Base-by-base conservation (phyloP, 2,888 invertebrate species). In the Caenorhabditis sinica region DNA sequence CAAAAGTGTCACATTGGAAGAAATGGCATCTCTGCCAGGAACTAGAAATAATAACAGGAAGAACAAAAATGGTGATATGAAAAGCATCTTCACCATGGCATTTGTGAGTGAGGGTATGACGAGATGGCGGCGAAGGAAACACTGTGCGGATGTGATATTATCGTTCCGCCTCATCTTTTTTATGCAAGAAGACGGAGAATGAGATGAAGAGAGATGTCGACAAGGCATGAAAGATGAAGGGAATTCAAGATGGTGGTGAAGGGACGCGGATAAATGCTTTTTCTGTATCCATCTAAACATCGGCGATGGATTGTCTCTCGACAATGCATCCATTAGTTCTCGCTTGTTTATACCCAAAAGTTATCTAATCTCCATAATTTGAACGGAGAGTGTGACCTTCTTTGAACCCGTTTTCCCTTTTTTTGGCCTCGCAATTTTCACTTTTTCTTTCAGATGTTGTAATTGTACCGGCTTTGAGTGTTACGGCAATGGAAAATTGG, bases 401-500 rank as follows among this genome's bases (percentile, higher is more conserved):
- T 74, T 80, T 56, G 58, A 71, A 80, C 80, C 58, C 63, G 80
- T 80, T 80, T 80, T 71, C 72, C 28, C 72, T 72, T 80, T 71
- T 77, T 72, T 56, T 65, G 28, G 25, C 30, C 45, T 71, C 43
- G 13, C 30, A 43, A 58, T 71, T 71, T 63, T 65, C 63, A 68
- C 61, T 61, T 68, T 69, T 43, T 65, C 49, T 88, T 90, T 69
- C 83, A 91, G 91, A 91, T 87, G 84, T 91, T 63, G 82, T 88
- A 58, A 88, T 86, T 23, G 74, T 89, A 30, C 89, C 90, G 49
- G 75, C 69, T 56, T 73, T 91, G 40, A 75, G 69, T 51, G 90
- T 90, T 6, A 82, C 83, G 20, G 91, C 91, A 25, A 91, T 91
- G 91, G 91, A 91, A 84, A 91, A 91, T 76, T 91, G 91, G 90